Percentiles rank a stretch among this genome's conserved stretches.
Evolutionary conservation across 2,113 vertebrate genomes (phyloP).

Genomic region (Protomyctophum bolini): DNA sequence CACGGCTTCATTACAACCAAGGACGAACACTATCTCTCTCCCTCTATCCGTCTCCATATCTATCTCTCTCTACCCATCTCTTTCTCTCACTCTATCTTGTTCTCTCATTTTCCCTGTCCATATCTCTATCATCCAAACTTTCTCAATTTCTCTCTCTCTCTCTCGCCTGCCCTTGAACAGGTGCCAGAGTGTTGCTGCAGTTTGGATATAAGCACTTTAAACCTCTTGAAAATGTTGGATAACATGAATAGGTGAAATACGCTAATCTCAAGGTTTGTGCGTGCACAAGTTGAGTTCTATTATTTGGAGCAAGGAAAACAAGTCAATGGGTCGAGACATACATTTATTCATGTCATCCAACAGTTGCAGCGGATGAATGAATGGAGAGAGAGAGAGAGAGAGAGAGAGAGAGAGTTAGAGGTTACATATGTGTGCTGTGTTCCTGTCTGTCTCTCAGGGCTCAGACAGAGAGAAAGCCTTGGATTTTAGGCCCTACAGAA

Average conservation of each 20-base stretch:
- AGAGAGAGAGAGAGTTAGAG: constrained; percentile 16
- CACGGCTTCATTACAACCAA: constrained; percentile 78
- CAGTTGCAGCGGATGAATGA: background rate
- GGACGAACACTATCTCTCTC: constrained; percentile 74
- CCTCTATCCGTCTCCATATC: constrained; percentile 21
- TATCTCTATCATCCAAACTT: constrained; percentile 38
- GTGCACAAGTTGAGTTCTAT: too few relatives aligned
- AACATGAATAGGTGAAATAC: background rate
- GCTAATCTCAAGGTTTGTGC: constrained; percentile 3
- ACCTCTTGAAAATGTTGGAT: constrained; percentile 10
- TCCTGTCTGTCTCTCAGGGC: constrained; percentile 27
- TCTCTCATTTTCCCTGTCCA: constrained; percentile 3
- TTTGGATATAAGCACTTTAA: constrained; percentile 26
- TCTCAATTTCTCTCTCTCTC: constrained; percentile 45
- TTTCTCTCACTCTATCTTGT: constrained; percentile 56
- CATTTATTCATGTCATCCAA: constrained; percentile 8
- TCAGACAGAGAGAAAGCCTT: constrained; percentile 37
- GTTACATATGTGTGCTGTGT: constrained; percentile 19
- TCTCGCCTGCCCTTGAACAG: constrained; percentile 31
- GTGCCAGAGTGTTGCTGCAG: constrained; percentile 31
- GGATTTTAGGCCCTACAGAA: constrained; percentile 60
- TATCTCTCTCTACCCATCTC: constrained; percentile 16
- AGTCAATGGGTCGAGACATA: background rate
- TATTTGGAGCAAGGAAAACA: too few relatives aligned
- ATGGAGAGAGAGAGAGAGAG: background rate